Base-by-base conservation (phyloP, 2,797 vertebrate genomes). In the Pagetopsis macropterus region DNA sequence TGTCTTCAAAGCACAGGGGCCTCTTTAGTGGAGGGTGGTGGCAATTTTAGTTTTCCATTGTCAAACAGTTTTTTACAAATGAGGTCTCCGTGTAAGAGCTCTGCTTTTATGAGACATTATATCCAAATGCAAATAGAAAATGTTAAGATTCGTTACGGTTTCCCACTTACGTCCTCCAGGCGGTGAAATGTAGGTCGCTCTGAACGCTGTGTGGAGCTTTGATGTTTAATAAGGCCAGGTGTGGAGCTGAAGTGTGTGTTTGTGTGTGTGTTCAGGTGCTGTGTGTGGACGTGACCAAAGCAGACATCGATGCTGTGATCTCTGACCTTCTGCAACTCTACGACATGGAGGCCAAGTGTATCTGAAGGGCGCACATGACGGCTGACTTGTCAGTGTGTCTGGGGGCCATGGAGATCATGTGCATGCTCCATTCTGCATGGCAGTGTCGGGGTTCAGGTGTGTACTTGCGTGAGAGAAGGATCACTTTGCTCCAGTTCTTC, bases 321-420 rank as follows among this genome's bases (percentile, higher is more conserved):
- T 93, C 91, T 55, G 95, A 96, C 84, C 93, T 97, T 58, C 95
- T 96, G 82, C 94, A 94, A 65, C 94, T 97, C 70, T 97, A 97
- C 67, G 95, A 96, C 81, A 90, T 97, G 94, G 96, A 97, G 75
- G 95, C 95, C 75, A 96, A 96, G 89, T 95, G 95, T 73, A 85
- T 93, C 73, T 97, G 92, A 95, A 70, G 75, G 48, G 79, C 67
- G 48, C 55, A 12, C 46, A 37, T 10, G 2, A 17, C 10, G 19
- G 44, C 14, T 44, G 33, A 19, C 33, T 43, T 9, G 54, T 44
- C 12, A 49, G 19, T 67, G 13, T 27, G 9, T 43, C 37, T 9
- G n/a, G n/a, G 49, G 5, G 11, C 13, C 41, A 21, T 13, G 48
- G 19, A 54, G 14, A 5, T 16, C n/a, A 5, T 21, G 10, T 19